Percentiles rank a stretch among this genome's conserved stretches.
phyloP scores from a whole-genome alignment of 2,888 invertebrate genomes.

The Drosophila niveifrons region DNA sequence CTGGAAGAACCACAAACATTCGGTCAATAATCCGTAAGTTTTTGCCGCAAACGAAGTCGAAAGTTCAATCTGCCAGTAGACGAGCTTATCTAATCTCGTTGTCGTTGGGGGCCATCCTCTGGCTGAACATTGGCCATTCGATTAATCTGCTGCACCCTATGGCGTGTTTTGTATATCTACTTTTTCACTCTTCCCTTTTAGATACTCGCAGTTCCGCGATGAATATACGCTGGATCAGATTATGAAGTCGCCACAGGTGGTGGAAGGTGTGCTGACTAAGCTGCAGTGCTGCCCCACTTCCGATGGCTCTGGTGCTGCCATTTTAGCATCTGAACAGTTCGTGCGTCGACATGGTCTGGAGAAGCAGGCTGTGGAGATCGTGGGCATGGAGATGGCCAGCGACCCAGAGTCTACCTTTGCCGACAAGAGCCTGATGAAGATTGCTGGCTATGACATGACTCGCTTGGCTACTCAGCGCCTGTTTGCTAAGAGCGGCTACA shows the following conservation, averaged over 20 bases:
- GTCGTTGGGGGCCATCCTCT: slow-evolving; percentile 32
- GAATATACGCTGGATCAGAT: slow-evolving; percentile 97
- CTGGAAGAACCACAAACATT: slow-evolving; percentile 99
- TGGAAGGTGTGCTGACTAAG: slow-evolving; percentile 97
- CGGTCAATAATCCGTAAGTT: slow-evolving; percentile 93
- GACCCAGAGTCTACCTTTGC: slow-evolving; percentile 94
- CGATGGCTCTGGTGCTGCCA: slow-evolving; percentile 98
- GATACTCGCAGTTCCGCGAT: slow-evolving; percentile 96
- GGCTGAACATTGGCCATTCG: slow-evolving; percentile 31
- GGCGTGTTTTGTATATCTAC: slow-evolving; percentile 28
- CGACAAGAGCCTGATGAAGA: slow-evolving; percentile 84
- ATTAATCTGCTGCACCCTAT: slow-evolving; percentile 16
- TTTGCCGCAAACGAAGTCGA: slow-evolving; percentile 88
- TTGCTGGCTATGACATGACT: slow-evolving; percentile 97
- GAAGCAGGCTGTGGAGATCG: slow-evolving; percentile 96
- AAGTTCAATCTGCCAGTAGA: slow-evolving; percentile 42
- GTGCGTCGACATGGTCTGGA: slow-evolving; percentile 93
- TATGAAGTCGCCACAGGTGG: slow-evolving; percentile 92
- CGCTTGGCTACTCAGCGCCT: slow-evolving; percentile 91
- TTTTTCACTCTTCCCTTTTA: slow-evolving; percentile 73
- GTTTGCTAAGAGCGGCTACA: slow-evolving; percentile 90
- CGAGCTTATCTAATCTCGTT: slow-evolving; percentile 59
- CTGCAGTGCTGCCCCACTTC: slow-evolving; percentile 99
- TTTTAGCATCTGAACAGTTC: slow-evolving; percentile 96
- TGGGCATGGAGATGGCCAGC: slow-evolving; percentile 98